Base-by-base conservation (phyloP, 2,797 vertebrate species). In the Tenualosa ilisha region DNA sequence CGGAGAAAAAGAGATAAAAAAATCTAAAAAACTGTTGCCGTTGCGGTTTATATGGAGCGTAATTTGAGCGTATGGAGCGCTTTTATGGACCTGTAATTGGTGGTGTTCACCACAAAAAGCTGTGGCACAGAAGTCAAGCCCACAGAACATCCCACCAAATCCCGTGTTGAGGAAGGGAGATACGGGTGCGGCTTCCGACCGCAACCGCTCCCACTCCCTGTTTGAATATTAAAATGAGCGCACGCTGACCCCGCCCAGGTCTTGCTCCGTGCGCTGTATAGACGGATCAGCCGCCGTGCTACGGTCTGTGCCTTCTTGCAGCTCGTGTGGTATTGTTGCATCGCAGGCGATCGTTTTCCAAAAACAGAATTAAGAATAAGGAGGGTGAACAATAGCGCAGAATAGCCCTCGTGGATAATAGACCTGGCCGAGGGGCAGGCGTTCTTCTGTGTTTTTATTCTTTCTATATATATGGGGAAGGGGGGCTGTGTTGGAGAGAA, bases 151-250 rank as follows among this genome's bases (percentile, higher is more conserved):
- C 40, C 68, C 68, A 75, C 68, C 37, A 75, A 75, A 75, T 43
- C 68, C 68, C 37, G 37, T 75, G 68, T 40, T 75, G 68, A 75
- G 68, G 68, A 43, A 75, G 15, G 31, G 15, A 43, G 68, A 75
- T 75, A 75, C 68, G 68, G 68, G 68, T 75, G 68, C 68, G 68
- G 68, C 68, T 75, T 75, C 68, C 68, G 68, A 43, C 68, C 68
- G 15, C 0, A 40, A 11, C 20, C 0, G n/a, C 92, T 92, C 91
- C 90, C 93, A 92, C 90, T 54, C 37, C 84, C 37, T 84, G 87
- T 87, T 92, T 96, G 94, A 93, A 96, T 97, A 97, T 97, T 95
- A 93, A 95, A 53, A 0, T 1, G 0, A 84, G 88, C 88, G 88
- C 89, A 90, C 89, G 89, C 89, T 40, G 59, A 56, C 85, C 79